Evolutionary conservation across 2,113 vertebrate genomes (phyloP), one percentile per base, ranked within the genome.

Genomic region (Gymnarchus niloticus): DNA sequence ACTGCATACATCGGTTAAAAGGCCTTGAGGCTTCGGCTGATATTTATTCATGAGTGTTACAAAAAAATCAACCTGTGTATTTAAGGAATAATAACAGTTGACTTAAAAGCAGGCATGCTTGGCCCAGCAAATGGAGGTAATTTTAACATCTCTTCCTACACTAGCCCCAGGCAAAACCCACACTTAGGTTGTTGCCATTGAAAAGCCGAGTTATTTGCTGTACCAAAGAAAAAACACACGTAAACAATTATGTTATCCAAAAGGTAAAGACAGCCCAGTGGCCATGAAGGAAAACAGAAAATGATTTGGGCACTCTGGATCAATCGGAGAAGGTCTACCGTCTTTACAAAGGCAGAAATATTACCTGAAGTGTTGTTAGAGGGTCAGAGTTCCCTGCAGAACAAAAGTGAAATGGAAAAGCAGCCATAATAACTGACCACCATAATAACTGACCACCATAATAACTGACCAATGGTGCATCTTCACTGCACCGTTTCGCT

Each of bases 41-140:
- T 78, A 41, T 78, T 78, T 78, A 78, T 78, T 78, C 76, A 78
- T 78, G 44, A 78, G 76, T n/a, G 19, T 78, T 48, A n/a, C 44
- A 44, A 78, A 48, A 78, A 48, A 78, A 41, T 28, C 73, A 77
- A 33, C 41, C 1, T 33, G 23, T 78, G 44, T 78, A 78, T 37
- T 78, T 78, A 78, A 78, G 76, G 76, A 44, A 78, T 78, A 78
- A 78, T 48, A 48, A 41, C 14, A 37, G 23, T 21, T 78, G 76
- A 48, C 76, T 78, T 78, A 28, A 73, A 73, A 41, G 56, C 44
- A 37, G 10, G 76, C 76, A 0, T 78, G 7, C 76, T 23, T 25
- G 41, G 41, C 73, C 23, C 73, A 78, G 73, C 37, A 44, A 78
- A 48, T 12, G 1, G 21, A 41, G 23, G 21, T 7, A n/a, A 48